phyloP scores from a whole-genome alignment of 2,113 vertebrate genomes.

The Eudyptes chrysolophus region DNA sequence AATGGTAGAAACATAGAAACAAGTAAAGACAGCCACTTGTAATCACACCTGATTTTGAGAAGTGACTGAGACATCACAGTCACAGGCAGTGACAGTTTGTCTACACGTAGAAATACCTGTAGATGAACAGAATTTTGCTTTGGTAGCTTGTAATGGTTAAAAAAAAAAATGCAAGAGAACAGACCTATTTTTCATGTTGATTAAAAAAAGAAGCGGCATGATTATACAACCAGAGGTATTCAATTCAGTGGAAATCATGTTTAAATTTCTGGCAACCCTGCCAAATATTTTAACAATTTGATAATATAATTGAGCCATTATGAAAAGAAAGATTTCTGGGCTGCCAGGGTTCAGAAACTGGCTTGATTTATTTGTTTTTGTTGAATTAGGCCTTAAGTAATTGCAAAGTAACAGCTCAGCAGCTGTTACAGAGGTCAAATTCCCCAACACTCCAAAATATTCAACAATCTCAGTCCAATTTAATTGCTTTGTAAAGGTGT shows the following conservation, averaged over 20 bases:
- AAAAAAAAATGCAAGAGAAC: not conserved
- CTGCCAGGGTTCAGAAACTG: not conserved
- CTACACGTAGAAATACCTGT: not conserved
- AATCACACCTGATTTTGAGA: not conserved
- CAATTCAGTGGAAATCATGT: not conserved
- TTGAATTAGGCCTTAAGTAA: conserved; percentile 38
- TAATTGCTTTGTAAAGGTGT: not conserved
- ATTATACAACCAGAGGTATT: conserved; percentile 4
- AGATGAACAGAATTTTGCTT: not conserved
- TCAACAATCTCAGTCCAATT: not conserved
- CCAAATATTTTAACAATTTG: conserved; percentile 48
- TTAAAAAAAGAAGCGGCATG: not conserved
- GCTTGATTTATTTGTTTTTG: conserved; percentile 55
- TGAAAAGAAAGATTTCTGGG: conserved; percentile 9
- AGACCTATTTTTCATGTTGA: conserved; percentile 6
- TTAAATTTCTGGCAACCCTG: not conserved
- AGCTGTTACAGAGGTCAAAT: conserved; percentile 39
- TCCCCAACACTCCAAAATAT: not conserved
- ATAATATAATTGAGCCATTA: conserved; percentile 51
- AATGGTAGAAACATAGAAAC: not conserved
- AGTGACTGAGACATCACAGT: not conserved
- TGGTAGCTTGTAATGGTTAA: not conserved
- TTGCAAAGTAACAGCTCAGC: conserved; percentile 6
- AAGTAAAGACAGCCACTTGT: not conserved
- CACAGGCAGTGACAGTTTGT: not conserved